Conservation (phyloP, 2,797 vertebrate species). For the Melanotaenia boesemani region DNA sequence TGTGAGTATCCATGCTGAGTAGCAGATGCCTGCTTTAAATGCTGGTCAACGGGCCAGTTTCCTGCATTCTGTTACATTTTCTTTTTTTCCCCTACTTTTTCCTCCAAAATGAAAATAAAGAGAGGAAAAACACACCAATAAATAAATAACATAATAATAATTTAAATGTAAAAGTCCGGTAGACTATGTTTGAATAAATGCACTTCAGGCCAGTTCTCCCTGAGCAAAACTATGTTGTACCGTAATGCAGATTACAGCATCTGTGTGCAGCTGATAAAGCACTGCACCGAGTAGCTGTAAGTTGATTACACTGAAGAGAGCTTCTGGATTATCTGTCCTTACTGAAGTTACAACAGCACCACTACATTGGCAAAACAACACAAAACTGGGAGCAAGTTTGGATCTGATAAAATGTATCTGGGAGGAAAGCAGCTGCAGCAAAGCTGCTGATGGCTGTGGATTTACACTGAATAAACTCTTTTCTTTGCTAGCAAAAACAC, state of each 20-base stretch:
- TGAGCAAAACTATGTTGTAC: background rate
- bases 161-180: background rate
- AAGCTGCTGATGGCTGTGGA: conserved; percentile 47
- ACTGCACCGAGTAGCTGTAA: background rate
- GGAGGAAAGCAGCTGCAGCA: conserved; percentile 40
- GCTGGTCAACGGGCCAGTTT: background rate
- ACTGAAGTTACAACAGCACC: conserved; percentile 23
- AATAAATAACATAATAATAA: too few relatives aligned
- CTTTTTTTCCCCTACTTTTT: too few relatives aligned
- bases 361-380: conserved; percentile 36
- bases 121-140: too few relatives aligned
- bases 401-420: conserved; percentile 53
- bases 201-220: background rate
- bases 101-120: too few relatives aligned
- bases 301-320: conserved; percentile 23
- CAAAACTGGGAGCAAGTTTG: conserved; percentile 18
- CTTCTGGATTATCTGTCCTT: conserved; percentile 23
- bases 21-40: background rate
- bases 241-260: background rate
- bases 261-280: conserved; percentile 22
- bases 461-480: conserved; percentile 52
- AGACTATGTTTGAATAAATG: background rate
- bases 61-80: background rate
- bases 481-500: conserved; percentile 31
- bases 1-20: background rate